Conservation (phyloP, 2,797 vertebrate genomes). For the Scarus forsteni region DNA sequence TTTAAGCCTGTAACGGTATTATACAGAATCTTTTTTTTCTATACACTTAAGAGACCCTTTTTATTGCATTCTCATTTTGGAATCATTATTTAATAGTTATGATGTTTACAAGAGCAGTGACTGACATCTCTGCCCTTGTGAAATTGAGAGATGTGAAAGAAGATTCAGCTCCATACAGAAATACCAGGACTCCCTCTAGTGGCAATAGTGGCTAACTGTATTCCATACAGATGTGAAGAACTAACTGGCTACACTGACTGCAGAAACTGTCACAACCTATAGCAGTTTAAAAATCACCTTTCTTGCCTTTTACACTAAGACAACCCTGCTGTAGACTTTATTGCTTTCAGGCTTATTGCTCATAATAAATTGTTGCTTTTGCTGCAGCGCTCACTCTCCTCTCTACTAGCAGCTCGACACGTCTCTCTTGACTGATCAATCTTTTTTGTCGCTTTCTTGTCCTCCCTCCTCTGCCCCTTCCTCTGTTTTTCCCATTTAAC, state of each 20-base stretch:
- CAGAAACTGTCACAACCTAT: background rate
- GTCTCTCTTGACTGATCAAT: constrained; percentile 7
- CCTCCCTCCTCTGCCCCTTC: background rate
- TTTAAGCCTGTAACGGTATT: too few species aligned
- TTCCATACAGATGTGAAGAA: background rate
- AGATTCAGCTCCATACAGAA: background rate
- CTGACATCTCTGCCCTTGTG: background rate
- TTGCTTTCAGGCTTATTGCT: constrained; percentile 51
- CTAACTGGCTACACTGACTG: background rate
- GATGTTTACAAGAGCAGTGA: too few species aligned
- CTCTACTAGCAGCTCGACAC: background rate
- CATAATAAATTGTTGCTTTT: constrained; percentile 20
- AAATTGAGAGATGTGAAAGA: background rate
- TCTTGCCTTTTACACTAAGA: background rate
- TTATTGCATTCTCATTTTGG: too few species aligned
- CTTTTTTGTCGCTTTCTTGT: background rate
- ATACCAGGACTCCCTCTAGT: constrained; percentile 55
- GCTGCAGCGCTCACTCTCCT: constrained; percentile 28
- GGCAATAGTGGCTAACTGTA: constrained; percentile 5
- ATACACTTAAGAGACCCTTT: too few species aligned
- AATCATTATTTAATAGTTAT: too few species aligned
- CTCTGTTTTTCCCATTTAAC: constrained; percentile 13
- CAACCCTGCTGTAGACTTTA: constrained; percentile 15
- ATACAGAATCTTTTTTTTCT: too few species aligned
- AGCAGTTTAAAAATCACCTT: background rate